Conservation (phyloP, 2,797 vertebrate genomes). For the Pseudochirops cupreus region DNA sequence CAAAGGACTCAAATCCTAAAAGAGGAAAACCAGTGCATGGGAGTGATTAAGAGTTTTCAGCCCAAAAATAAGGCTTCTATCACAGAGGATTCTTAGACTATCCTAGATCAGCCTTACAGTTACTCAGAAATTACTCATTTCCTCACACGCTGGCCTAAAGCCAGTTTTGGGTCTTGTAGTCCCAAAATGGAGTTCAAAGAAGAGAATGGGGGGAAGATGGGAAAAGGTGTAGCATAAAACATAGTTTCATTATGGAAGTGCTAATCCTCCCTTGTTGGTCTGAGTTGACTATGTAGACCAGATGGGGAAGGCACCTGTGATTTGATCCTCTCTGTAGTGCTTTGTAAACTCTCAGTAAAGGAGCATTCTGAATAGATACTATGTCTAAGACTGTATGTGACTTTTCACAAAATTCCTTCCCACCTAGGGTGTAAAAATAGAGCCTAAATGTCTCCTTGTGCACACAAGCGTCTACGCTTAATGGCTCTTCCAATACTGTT, state of each 20-base stretch:
- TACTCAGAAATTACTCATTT: background rate
- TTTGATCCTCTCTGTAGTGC: background rate
- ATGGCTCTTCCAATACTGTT: background rate
- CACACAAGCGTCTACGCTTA: accelerated
- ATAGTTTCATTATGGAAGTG: background rate
- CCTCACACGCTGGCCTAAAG: background rate
- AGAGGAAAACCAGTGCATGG: background rate
- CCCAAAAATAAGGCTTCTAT: background rate
- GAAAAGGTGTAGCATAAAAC: background rate
- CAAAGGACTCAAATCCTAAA: background rate
- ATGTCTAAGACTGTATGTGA: slow-evolving; percentile 5
- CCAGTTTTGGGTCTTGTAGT: too few species aligned
- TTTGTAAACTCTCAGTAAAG: background rate
- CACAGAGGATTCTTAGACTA: background rate
- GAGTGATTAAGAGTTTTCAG: background rate
- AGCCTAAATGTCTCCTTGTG: background rate
- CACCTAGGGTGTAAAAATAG: background rate
- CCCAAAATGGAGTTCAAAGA: background rate
- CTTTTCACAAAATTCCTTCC: background rate
- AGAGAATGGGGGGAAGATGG: background rate
- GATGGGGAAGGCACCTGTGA: background rate
- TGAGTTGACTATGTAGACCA: background rate
- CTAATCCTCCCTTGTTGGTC: slow-evolving; percentile 4
- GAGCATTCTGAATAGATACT: background rate
- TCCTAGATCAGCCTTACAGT: slow-evolving; percentile 9